phyloP scores from a whole-genome alignment of 1,140 invertebrate species.

The Drosophila triauraria region DNA sequence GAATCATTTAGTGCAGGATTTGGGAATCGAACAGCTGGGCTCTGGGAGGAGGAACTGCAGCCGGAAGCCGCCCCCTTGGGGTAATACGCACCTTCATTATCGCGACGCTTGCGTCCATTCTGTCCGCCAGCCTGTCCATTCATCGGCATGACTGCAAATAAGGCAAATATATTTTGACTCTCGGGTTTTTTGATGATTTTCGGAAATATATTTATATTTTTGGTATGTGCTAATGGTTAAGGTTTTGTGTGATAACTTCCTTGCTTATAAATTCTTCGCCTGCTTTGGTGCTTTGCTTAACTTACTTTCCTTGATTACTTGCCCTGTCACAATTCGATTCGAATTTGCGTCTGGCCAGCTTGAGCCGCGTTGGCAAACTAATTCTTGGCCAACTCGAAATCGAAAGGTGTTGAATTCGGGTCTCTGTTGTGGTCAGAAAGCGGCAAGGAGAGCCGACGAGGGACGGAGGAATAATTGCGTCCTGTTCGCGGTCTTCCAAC shows the following conservation, averaged over 20 bases:
- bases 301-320: conserved; percentile 1
- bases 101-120: conserved; percentile 71
- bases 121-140: conserved; percentile 75
- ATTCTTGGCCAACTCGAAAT: conserved; percentile 52
- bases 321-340: background rate
- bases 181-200: background rate
- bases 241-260: conserved; percentile 5
- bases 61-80: background rate
- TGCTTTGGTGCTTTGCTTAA: background rate
- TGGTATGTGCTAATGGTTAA: background rate
- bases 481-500: conserved; percentile 70
- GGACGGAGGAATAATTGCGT: conserved; percentile 65
- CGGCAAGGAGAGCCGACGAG: conserved; percentile 1
- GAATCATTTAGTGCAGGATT: conserved; percentile 43
- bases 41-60: conserved; percentile 1
- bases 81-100: conserved; percentile 77
- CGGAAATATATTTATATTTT: background rate
- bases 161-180: conserved; percentile 16
- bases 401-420: conserved; percentile 79
- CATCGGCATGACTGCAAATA: conserved; percentile 81
- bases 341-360: conserved; percentile 67
- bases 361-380: conserved; percentile 76
- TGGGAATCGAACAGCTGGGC: conserved; percentile 31
- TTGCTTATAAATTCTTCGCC: background rate
- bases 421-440: conserved; percentile 65